These are phyloP conservation scores for Tubulanus polymorphus DNA, from an alignment of 2,888 invertebrate species.

Conservation along the genomic window DNA sequence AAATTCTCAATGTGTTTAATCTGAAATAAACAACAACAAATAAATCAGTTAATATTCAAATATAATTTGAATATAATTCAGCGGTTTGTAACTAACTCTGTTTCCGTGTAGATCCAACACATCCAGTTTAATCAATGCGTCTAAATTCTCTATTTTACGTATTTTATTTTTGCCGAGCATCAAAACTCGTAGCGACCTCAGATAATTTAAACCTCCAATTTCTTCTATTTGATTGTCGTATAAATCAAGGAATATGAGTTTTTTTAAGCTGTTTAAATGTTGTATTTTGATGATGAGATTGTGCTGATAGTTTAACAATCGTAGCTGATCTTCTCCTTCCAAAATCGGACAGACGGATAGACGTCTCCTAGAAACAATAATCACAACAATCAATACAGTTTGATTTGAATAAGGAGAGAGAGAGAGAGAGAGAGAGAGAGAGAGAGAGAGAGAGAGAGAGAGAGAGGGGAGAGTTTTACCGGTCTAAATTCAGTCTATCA, in stretches of 20 bases:
- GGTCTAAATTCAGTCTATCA: conserved; percentile 83
- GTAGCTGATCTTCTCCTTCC: conserved; percentile 74
- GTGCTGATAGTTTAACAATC: conserved; percentile 85
- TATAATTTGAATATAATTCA: background rate
- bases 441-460: background rate
- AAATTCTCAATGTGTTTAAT: conserved; percentile 72
- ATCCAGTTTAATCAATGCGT: conserved; percentile 71
- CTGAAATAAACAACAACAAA: conserved; percentile 53
- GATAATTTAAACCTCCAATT: conserved; percentile 71
- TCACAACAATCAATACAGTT: too few species aligned
- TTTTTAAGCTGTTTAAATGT: conserved; percentile 63
- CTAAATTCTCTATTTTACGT: conserved; percentile 69
- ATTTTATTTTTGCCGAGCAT: conserved; percentile 89
- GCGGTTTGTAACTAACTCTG: conserved; percentile 35
- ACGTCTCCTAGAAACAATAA: conserved; percentile 60
- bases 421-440: background rate
- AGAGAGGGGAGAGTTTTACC: conserved; percentile 53
- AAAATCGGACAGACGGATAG: conserved; percentile 78
- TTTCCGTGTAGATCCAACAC: conserved; percentile 92
- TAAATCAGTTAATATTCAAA: background rate
- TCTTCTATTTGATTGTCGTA: conserved; percentile 92
- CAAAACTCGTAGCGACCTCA: conserved; percentile 77
- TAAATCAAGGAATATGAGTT: conserved; percentile 85
- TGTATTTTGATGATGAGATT: conserved; percentile 77
- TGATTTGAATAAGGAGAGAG: too few species aligned